Evolutionary conservation across 2,113 vertebrate genomes (phyloP), one percentile per base, ranked within the genome.

Genomic region (Lagenorhynchus albirostris): DNA sequence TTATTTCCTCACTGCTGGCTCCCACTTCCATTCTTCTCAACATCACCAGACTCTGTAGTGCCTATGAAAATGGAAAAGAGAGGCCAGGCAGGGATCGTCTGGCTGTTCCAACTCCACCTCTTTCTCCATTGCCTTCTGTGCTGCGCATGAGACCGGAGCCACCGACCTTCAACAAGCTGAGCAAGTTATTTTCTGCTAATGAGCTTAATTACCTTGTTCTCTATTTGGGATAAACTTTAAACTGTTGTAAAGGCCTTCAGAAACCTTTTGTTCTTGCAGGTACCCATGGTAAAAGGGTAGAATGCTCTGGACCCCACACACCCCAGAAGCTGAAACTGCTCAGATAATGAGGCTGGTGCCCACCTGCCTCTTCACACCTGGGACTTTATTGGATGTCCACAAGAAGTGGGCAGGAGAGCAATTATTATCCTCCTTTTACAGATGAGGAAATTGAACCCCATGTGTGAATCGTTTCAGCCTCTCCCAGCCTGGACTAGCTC

Each of bases 101-200:
- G 13, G 20, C 44, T 8, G 0, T n/a, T 80, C 58, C 31, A 44
- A 23, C 11, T 73, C 71, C 15, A 17, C 36, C n/a, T 84, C 80
- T 38, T 87, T 88, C 70, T 92, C 63, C 10, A 3, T 81, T 41
- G 63, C 90, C 95, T 94, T 74, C 58, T 73, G 55, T 36, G 87
- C 88, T 33, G 25, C 1, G 0, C 15, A 33, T 17, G 38, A 67
- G 73, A 89, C 36, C 31, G 33, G 87, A 96, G 94, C 80, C 92
- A 71, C 88, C 0, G 74, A 98, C 96, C 95, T 96, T 84, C 65
- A 62, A 88, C 70, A 41, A 81, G 79, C 92, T 68, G 94, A 95
- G 76, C 91, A 92, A 97, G 90, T 95, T 90, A 96, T 97, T 93
- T 92, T 92, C 94, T 94, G 83, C 95, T 97, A 97, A 98, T 96